Conservation (phyloP, 2,113 vertebrate species). For the Bubo scandiacus region DNA sequence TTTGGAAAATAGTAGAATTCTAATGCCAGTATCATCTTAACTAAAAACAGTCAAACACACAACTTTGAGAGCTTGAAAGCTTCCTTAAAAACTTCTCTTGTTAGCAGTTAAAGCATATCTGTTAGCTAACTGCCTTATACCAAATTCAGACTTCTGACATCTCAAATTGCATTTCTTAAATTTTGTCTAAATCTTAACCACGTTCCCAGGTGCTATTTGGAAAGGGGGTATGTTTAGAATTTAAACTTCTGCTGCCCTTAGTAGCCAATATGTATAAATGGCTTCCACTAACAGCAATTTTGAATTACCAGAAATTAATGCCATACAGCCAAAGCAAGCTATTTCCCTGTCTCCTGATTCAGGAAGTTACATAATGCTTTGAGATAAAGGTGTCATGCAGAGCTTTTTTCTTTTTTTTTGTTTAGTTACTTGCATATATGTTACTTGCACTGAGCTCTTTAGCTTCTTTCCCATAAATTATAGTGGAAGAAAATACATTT, state of each 20-base stretch:
- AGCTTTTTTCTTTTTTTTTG: background rate
- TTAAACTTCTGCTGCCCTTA: background rate
- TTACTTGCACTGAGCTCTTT: background rate
- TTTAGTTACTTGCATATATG: background rate
- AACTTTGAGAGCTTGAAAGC: background rate
- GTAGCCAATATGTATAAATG: background rate
- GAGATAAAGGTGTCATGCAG: background rate
- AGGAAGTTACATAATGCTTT: background rate
- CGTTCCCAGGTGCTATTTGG: background rate
- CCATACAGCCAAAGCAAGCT: background rate
- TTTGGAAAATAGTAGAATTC: background rate
- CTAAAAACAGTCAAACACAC: background rate
- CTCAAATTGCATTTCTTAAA: background rate
- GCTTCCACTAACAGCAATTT: background rate
- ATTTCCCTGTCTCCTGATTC: background rate
- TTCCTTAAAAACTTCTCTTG: background rate
- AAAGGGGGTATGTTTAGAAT: background rate
- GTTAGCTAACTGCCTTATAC: background rate
- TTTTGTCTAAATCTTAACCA: background rate
- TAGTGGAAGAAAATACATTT: background rate
- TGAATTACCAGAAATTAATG: background rate
- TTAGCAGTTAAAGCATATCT: background rate
- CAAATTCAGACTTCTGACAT: background rate
- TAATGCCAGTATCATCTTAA: background rate
- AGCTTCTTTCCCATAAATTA: background rate